Evolutionary conservation across 2,797 vertebrate species (phyloP), one percentile per base, ranked within the genome.

Genomic region (Carapus acus): DNA sequence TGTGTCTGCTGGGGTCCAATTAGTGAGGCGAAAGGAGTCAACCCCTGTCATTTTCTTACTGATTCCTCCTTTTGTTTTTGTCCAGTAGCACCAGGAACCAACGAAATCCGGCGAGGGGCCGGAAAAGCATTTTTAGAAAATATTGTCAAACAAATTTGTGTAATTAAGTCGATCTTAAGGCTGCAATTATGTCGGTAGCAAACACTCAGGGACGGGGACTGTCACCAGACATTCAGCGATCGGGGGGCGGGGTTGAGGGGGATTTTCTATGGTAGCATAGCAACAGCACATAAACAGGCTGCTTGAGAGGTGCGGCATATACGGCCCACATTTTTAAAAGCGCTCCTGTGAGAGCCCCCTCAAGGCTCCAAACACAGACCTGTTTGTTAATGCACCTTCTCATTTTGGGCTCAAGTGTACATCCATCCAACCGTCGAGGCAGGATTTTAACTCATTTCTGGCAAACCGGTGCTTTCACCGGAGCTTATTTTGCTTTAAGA

Each of bases 211-310:
- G 24, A 31, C 22, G 31, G n/a, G 34, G 54, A 43, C 58, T 37
- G 40, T 29, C 22, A 56, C 42, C 54, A 58, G 17, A 49, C 63
- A 49, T 60, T 61, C 59, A 67, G 52, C 60, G 65, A 54, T 73
- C 60, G 51, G 50, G 57, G 54, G 62, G 55, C 44, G 56, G 52
- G 54, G 1, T 21, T 69, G 44, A 49, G 55, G 18, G 58, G 39
- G 14, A 53, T 67, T 53, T 64, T 57, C 58, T 46, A 13, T 60
- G 64, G 77, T 82, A 65, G 49, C 79, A 4, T 83, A 82, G 81
- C 84, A 85, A 85, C 83, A 76, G 67, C 69, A 57, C 57, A 73
- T 79, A 81, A 81, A 83, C 79, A 83, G 73, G 55, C 63, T 65
- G 65, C 43, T 65, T 41, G 61, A 80, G 61, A 78, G 60, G 73